Evolutionary conservation across 2,113 vertebrate species (phyloP).

Genomic region (Pseudorasbora parva): DNA sequence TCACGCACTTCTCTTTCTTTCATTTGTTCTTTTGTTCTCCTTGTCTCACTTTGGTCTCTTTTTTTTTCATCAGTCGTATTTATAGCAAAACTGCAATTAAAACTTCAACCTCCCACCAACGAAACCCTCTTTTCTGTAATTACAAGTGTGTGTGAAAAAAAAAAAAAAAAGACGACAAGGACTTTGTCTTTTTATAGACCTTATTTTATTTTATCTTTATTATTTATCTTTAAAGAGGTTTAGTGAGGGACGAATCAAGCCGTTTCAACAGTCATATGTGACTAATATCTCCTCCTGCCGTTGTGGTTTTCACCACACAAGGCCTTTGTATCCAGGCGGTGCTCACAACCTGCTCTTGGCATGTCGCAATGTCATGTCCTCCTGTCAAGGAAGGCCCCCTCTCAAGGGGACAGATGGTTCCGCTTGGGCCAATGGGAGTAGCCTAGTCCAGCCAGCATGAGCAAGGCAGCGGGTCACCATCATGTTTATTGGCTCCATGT

Average conservation of each 20-base stretch:
- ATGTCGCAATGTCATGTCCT: constrained; percentile 49
- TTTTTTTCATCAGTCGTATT: constrained; percentile 5
- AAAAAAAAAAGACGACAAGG: neutral
- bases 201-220: neutral
- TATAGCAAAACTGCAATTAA: constrained; percentile 31
- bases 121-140: neutral
- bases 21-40: neutral
- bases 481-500: constrained; percentile 20
- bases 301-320: constrained; percentile 1
- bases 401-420: constrained; percentile 50
- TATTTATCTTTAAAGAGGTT: neutral
- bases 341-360: constrained; percentile 44
- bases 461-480: constrained; percentile 33
- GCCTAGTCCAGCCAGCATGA: constrained; percentile 44
- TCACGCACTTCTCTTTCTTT: neutral
- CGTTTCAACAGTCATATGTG: constrained; percentile 27
- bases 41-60: neutral
- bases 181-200: constrained; percentile 2
- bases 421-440: constrained; percentile 25
- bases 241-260: neutral
- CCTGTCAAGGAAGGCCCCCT: constrained; percentile 55
- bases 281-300: neutral
- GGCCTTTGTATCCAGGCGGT: neutral
- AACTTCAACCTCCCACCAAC: neutral
- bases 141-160: neutral